A percentile compares a stretch with the other conserved stretches of the same genome.
Evolutionary conservation across 2,113 vertebrate species (phyloP).

Genomic region (Malurus cyaneus): DNA sequence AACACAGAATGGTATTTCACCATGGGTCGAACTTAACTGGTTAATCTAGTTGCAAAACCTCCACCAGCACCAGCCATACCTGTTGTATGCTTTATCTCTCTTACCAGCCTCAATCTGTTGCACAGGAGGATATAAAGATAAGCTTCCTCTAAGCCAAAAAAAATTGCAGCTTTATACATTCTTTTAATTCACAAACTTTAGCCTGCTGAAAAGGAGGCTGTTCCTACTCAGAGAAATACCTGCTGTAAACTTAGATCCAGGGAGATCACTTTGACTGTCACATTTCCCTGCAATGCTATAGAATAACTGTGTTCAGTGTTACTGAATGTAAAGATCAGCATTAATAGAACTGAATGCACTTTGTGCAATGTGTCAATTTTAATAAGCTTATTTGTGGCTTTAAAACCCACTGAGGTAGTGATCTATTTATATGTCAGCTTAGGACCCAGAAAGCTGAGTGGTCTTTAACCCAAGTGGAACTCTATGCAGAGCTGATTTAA

Average conservation of each 20-base stretch:
- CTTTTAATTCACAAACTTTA: neutral
- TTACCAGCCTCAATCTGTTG: neutral
- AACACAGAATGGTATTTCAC: neutral
- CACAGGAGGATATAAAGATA: neutral
- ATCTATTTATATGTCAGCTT: conserved; percentile 28
- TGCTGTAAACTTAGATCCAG: neutral
- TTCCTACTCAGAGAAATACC: neutral
- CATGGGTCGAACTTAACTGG: neutral
- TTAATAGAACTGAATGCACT: neutral
- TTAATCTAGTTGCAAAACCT: neutral
- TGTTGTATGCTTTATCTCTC: neutral
- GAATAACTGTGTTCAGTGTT: neutral
- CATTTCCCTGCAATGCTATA: neutral
- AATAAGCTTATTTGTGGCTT: neutral
- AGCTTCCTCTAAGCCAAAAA: neutral
- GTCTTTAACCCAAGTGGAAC: neutral
- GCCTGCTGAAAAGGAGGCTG: neutral
- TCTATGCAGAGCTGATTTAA: neutral
- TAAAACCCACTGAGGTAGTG: neutral
- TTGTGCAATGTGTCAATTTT: neutral
- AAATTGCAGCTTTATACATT: neutral
- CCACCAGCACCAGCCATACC: neutral
- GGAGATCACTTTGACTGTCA: neutral
- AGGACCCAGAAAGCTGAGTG: neutral
- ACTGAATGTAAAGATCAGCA: neutral